These are phyloP conservation scores for Uria aalge DNA, from an alignment of 2,113 vertebrate species.

Conservation along the genomic window DNA sequence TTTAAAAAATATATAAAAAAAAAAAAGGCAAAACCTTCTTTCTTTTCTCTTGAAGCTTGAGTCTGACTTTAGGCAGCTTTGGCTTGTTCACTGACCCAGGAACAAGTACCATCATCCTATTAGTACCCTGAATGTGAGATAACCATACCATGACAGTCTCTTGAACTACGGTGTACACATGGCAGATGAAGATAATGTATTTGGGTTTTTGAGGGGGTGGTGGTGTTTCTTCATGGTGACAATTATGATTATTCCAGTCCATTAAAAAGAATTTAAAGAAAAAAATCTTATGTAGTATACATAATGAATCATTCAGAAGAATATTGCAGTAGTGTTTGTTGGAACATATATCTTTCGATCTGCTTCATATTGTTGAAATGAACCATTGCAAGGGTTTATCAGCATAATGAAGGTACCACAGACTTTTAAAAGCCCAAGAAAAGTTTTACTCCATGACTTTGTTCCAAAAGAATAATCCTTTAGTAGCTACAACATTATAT, in stretches of 20 bases:
- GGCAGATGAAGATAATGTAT: not conserved
- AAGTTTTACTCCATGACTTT: not conserved
- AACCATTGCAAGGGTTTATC: not conserved
- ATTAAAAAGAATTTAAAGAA: not conserved
- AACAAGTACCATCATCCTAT: constrained; percentile 46
- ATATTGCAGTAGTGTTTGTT: not conserved
- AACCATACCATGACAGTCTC: not conserved
- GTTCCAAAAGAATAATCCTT: not conserved
- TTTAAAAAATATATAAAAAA: not conserved
- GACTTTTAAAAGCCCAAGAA: not conserved
- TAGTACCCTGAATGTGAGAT: constrained; percentile 42
- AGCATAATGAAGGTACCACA: not conserved
- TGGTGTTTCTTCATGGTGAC: not conserved
- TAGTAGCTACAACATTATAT: not conserved
- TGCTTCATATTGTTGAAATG: not conserved
- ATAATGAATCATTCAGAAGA: not conserved
- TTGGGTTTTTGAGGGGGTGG: not conserved
- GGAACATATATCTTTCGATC: not conserved
- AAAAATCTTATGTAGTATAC: not conserved
- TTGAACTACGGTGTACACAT: not conserved
- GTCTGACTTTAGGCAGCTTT: constrained; percentile 54
- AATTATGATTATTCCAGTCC: constrained; percentile 29
- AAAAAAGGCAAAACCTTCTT: not conserved
- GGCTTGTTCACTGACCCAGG: constrained; percentile 47
- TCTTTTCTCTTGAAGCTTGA: not conserved